phyloP scores from a whole-genome alignment of 2,797 vertebrate genomes.

The Bradypodion ventrale region DNA sequence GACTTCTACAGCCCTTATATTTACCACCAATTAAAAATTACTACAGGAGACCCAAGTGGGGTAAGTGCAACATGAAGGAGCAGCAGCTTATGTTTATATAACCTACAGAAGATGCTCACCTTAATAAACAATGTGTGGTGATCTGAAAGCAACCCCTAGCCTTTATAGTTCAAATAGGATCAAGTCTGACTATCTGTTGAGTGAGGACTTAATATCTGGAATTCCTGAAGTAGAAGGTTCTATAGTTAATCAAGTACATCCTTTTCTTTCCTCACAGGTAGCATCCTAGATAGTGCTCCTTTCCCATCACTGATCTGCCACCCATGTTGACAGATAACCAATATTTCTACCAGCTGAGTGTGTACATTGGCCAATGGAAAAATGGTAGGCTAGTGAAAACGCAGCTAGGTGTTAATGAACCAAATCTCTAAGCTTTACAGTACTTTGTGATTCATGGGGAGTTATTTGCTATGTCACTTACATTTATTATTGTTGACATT shows the following conservation, averaged over 20 bases:
- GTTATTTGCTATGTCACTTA: not conserved
- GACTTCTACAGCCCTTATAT: too few species aligned
- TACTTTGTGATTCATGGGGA: not conserved
- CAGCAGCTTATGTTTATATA: too few species aligned
- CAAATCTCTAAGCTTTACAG: not conserved
- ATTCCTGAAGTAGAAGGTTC: not conserved
- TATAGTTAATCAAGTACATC: not conserved
- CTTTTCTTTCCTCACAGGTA: not conserved
- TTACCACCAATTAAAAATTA: too few species aligned
- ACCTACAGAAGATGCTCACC: not conserved
- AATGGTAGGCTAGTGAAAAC: not conserved
- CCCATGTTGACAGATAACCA: too few species aligned
- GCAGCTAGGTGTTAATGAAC: not conserved
- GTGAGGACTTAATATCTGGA: not conserved
- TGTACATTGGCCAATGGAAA: not conserved
- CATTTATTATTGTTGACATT: not conserved
- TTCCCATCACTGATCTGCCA: not conserved
- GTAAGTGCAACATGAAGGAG: not conserved
- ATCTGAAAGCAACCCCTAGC: not conserved
- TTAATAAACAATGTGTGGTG: not conserved
- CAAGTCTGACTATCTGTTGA: not conserved
- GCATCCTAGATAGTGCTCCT: too few species aligned
- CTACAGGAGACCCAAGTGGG: too few species aligned
- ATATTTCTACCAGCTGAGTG: too few species aligned
- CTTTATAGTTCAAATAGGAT: not conserved